phyloP scores from a whole-genome alignment of 1,140 invertebrate species.

The Lepidotrigona ventralis region DNA sequence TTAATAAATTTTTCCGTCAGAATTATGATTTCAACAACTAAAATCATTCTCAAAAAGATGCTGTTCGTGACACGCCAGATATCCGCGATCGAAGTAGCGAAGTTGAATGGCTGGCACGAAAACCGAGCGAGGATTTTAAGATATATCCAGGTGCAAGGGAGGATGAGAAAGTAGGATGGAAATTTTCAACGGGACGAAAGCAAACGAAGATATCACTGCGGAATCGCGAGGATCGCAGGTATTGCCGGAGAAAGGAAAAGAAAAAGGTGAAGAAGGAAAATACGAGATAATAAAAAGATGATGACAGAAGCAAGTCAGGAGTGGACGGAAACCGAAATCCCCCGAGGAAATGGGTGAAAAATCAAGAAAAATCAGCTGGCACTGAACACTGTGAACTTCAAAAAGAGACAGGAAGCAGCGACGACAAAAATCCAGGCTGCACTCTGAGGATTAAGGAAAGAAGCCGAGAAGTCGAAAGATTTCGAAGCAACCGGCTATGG shows the following conservation, averaged over 20 bases:
- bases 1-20: not conserved
- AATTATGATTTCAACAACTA: not conserved
- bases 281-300: not conserved
- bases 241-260: not conserved
- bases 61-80: not conserved
- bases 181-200: not conserved
- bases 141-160: not conserved
- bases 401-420: conserved; percentile 20
- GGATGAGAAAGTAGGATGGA: not conserved
- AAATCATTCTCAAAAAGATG: not conserved
- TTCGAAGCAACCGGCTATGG: not conserved
- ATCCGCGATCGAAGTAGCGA: not conserved
- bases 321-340: conserved; percentile 15
- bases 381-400: conserved; percentile 18
- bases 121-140: not conserved
- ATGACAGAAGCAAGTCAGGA: not conserved
- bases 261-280: not conserved
- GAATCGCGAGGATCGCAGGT: not conserved
- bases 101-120: not conserved
- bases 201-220: not conserved
- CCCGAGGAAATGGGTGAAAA: conserved; percentile 5
- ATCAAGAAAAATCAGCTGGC: conserved; percentile 27
- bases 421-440: conserved; percentile 13
- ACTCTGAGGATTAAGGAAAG: conserved; percentile 9
- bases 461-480: conserved; percentile 12